Base-by-base conservation (phyloP, 2,888 invertebrate species). In the Hemistola chrysoprasaria region DNA sequence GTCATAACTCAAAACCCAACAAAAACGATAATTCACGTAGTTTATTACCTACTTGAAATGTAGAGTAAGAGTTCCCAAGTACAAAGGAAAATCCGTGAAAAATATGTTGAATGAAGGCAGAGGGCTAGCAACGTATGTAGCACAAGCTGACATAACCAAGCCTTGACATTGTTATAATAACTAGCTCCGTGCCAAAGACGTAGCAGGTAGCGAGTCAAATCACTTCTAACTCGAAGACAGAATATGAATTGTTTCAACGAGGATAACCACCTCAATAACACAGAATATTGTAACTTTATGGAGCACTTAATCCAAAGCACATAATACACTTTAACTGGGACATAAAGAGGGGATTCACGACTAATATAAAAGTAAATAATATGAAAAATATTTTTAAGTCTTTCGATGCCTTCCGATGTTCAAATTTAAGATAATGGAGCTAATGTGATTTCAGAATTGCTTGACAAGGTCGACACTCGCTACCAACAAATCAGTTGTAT, bases 81-180 rank as follows among this genome's bases (percentile, higher is more conserved):
- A 16, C 16, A 16, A 4, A 16, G 16, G 16, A 16, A 16, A 16
- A 16, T 16, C 2, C 16, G 16, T 16, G 16, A 4, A 3, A 16
- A 16, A 16, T 16, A 4, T 16, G 16, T 16, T 16, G 4, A 16
- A n/a, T n/a, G n/a, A n/a, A n/a, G n/a, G n/a, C n/a, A n/a, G n/a
- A 16, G 16, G 16, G 16, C 16, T 16, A 16, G 4, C 6, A 11
- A 16, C 33, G 32, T 39, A 41, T 27, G 53, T 80, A 80, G 60
- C 71, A 64, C 64, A 79, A 47, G 55, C 56, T 70, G 64, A 69
- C 72, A 73, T 72, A 78, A 73, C 61, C 56, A 38, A 57, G 58
- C 80, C 84, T 83, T 85, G 83, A 81, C 81, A 82, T 82, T 84
- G 81, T 78, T 83, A 68, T 77, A 75, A 76, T 65, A 65, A 65